phyloP scores from a whole-genome alignment of 2,888 invertebrate species.

The Microchrysa polita region DNA sequence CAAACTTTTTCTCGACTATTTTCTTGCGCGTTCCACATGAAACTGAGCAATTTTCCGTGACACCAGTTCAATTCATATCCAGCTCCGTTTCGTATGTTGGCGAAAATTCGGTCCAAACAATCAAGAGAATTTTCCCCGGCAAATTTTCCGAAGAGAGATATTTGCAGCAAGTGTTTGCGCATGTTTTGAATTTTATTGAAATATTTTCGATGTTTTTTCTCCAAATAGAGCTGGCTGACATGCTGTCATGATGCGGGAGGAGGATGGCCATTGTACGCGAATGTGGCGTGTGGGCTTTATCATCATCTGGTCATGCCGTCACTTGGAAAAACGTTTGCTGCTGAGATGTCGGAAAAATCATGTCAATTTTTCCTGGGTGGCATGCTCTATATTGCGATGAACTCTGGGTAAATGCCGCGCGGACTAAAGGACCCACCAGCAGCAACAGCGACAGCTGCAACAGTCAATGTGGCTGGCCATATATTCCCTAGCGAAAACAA shows the following conservation, averaged over 20 bases:
- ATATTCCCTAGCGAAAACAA: constrained; percentile 13
- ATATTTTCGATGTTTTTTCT: constrained; percentile 41
- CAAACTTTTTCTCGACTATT: constrained; percentile 55
- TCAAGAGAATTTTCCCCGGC: background rate
- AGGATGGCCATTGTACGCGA: background rate
- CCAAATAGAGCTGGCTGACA: background rate
- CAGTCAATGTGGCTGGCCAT: background rate
- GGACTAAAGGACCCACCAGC: background rate
- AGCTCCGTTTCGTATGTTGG: background rate
- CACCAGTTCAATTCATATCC: constrained; percentile 34
- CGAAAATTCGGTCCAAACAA: constrained; percentile 9
- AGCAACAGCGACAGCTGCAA: constrained; percentile 4
- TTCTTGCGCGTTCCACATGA: constrained; percentile 63
- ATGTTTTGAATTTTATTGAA: background rate
- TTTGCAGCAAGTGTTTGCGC: background rate
- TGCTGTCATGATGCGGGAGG: background rate
- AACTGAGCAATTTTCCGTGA: constrained; percentile 57
- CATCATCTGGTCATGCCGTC: constrained; percentile 12
- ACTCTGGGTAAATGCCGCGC: background rate
- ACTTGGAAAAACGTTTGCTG: background rate
- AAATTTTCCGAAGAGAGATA: constrained; percentile 1
- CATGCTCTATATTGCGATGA: background rate
- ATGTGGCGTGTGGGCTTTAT: background rate
- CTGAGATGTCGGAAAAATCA: background rate
- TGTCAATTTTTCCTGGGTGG: constrained; percentile 9